A percentile compares a stretch with the other conserved stretches of the same genome.
phyloP scores from a whole-genome alignment of 1,140 invertebrate species.

The Lerema accius region DNA sequence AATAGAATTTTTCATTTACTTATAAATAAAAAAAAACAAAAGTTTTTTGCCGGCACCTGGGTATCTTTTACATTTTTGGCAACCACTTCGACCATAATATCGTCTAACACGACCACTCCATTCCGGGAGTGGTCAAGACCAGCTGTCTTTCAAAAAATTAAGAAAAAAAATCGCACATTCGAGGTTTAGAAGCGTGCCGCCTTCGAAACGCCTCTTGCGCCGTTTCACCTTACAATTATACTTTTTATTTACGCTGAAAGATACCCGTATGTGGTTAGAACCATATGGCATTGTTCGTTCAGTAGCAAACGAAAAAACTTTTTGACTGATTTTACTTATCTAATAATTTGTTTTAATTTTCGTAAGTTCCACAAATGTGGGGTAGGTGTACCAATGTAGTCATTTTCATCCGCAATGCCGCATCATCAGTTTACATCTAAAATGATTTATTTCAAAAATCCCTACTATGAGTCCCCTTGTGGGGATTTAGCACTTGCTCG shows the following conservation, averaged over 20 bases:
- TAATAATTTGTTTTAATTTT: too few relatives aligned
- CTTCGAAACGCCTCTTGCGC: constrained; percentile 55
- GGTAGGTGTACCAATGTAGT: too few relatives aligned
- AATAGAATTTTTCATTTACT: too few relatives aligned
- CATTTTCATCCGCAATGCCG: too few relatives aligned
- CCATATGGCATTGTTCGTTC: constrained; percentile 13
- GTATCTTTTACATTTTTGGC: constrained; percentile 34
- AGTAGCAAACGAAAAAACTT: too few relatives aligned
- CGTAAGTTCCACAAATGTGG: too few relatives aligned
- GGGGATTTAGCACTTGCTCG: too few relatives aligned
- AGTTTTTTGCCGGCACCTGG: constrained; percentile 23
- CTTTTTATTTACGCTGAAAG: constrained; percentile 56
- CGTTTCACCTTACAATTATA: constrained; percentile 59
- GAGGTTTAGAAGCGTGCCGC: constrained; percentile 70
- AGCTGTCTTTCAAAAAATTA: constrained; percentile 60
- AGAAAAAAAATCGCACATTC: constrained; percentile 55
- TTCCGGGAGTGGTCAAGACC: constrained; percentile 72
- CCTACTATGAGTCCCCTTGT: too few relatives aligned
- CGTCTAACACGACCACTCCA: constrained; percentile 49
- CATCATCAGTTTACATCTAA: too few relatives aligned
- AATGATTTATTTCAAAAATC: too few relatives aligned
- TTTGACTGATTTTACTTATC: too few relatives aligned
- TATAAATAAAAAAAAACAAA: not conserved
- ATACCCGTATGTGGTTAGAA: constrained; percentile 9
- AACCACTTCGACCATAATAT: constrained; percentile 66